Base-by-base conservation (phyloP, 2,888 invertebrate species). In the Amiota communis region DNA sequence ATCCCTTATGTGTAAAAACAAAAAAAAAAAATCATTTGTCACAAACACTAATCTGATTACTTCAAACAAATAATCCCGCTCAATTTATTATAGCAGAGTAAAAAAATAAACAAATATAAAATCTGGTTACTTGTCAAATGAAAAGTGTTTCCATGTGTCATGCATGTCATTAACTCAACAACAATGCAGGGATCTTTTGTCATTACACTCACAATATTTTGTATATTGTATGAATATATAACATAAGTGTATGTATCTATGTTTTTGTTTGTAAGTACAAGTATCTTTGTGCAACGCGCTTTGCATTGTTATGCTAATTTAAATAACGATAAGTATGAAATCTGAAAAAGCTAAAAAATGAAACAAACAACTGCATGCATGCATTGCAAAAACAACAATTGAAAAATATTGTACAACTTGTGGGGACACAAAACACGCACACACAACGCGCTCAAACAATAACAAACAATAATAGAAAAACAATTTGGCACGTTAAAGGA, bases 301-400 rank as follows among this genome's bases (percentile, higher is more conserved):
- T 36, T 36, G 8, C 79, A 83, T 81, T 84, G 84, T 81, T 82
- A 85, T 84, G 84, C 82, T 83, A 83, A 85, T 83, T 83, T 83
- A 82, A 85, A 85, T 82, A 85, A 82, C 80, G 81, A 82, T 82
- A 81, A 85, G 84, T 81, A 75, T 81, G 82, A 82, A 83, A 81
- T 84, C 81, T 80, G 75, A 71, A 77, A 75, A 75, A 68, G 47
- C 76, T 74, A 68, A 75, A 74, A 72, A 74, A 36, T 36, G 36
- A 70, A 70, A 71, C 73, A 47, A 65, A 79, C 71, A 72, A 49
- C 73, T 74, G 70, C 72, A 74, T 17, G 36, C 36, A 6, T 36
- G 36, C 36, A 36, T 36, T 2, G 36, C 36, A 36, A 2, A 36
- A 36, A 36, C 36, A 36, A 36, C 36, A 36, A 36, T 6, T 36